A percentile compares a stretch with the other conserved stretches of the same genome.
Conservation (phyloP, 2,888 invertebrate species). For the Trichogramma dendrolimi region DNA sequence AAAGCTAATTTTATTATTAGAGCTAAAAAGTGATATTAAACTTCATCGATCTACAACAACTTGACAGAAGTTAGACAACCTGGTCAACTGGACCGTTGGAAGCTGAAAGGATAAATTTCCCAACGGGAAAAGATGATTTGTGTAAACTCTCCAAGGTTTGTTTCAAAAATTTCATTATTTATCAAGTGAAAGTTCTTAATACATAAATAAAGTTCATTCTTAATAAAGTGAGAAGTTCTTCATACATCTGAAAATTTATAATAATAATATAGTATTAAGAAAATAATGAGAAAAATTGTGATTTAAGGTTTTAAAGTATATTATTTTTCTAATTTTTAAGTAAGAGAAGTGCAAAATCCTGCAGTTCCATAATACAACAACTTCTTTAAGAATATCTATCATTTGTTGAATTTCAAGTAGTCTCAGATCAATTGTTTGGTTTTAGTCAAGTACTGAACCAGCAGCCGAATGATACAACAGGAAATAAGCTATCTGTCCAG, state of each 20-base stretch:
- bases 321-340: conserved; percentile 58
- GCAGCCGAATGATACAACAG: conserved; percentile 90
- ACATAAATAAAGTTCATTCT: too few species aligned
- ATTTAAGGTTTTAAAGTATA: background rate
- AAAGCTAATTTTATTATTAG: too few species aligned
- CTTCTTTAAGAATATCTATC: conserved; percentile 93
- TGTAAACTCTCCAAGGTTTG: too few species aligned
- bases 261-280: background rate
- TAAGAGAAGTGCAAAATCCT: conserved; percentile 90
- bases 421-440: conserved; percentile 82
- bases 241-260: conserved; percentile 60
- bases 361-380: conserved; percentile 84
- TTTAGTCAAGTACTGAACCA: conserved; percentile 89
- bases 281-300: background rate
- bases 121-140: too few species aligned
- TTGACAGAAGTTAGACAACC: too few species aligned
- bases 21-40: too few species aligned
- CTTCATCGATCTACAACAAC: too few species aligned
- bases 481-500: conserved; percentile 98
- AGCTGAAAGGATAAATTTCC: too few species aligned
- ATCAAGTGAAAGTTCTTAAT: too few species aligned
- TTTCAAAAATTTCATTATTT: too few species aligned
- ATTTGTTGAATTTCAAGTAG: conserved; percentile 93
- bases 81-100: too few species aligned
- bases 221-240: conserved; percentile 80